Percentiles rank a stretch among this genome's conserved stretches.
Evolutionary conservation across 1,140 invertebrate genomes (phyloP).

Genomic region (Penaeus indicus): DNA sequence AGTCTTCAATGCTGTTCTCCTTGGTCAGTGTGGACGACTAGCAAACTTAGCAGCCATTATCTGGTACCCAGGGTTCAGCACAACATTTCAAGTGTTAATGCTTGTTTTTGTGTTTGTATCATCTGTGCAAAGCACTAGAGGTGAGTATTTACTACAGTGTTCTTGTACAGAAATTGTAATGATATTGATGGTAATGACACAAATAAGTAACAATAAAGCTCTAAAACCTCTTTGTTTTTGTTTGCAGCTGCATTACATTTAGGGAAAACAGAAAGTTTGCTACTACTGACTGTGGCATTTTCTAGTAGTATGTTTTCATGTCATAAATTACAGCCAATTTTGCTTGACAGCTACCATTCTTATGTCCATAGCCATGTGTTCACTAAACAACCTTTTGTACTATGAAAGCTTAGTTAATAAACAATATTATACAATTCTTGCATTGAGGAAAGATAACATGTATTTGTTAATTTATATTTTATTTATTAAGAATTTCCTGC

Average conservation of each 20-base stretch:
- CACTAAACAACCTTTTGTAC: no score
- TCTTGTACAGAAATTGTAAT: no score
- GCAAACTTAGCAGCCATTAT: conserved; percentile 56
- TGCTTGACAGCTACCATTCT: background rate
- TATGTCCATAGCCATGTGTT: background rate
- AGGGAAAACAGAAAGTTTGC: conserved; percentile 17
- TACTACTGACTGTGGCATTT: conserved; percentile 15
- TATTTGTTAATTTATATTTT: no score
- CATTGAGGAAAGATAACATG: no score
- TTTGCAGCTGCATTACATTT: conserved; percentile 40
- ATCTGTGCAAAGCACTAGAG: conserved; percentile 46
- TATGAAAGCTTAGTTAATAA: no score
- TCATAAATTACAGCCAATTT: background rate
- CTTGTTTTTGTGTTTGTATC: conserved; percentile 45
- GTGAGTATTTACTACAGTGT: conserved; percentile 10
- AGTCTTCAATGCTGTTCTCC: conserved; percentile 37
- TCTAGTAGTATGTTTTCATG: conserved; percentile 2
- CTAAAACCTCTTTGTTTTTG: background rate
- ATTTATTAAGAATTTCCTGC: no score
- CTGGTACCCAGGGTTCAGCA: conserved; percentile 41
- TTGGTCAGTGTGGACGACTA: conserved; percentile 53
- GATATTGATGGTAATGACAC: no score
- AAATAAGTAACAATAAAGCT: no score
- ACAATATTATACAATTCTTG: no score
- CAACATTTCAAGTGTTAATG: conserved; percentile 38